A percentile compares a stretch with the other conserved stretches of the same genome.
Evolutionary conservation across 1,140 invertebrate species (phyloP).

Genomic region (Aphidius ervi): DNA sequence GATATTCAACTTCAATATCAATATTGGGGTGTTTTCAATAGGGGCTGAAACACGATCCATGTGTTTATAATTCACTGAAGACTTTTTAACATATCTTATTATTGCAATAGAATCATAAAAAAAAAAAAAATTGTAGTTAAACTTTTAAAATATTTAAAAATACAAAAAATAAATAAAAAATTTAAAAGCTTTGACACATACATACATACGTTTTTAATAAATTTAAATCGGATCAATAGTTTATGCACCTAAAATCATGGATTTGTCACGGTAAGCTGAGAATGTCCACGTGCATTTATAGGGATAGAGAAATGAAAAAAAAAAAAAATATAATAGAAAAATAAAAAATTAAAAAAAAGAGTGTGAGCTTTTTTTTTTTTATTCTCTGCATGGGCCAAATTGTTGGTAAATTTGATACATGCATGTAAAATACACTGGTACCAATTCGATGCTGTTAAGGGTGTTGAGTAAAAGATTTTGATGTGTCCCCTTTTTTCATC

Average conservation of each 20-base stretch:
- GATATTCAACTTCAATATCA: slow-evolving; percentile 45
- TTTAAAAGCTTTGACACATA: slow-evolving; percentile 29
- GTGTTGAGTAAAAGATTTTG: too few relatives aligned
- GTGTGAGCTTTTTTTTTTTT: too few relatives aligned
- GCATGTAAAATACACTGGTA: too few relatives aligned
- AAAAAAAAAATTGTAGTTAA: too few relatives aligned
- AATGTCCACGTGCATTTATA: slow-evolving; percentile 48
- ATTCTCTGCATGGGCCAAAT: too few relatives aligned
- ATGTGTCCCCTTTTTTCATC: slow-evolving; percentile 11
- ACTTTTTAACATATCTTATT: slow-evolving; percentile 1
- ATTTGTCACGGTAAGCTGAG: slow-evolving; percentile 54
- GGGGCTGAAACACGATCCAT: slow-evolving; percentile 14
- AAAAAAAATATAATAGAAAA: too few relatives aligned
- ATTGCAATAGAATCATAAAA: too few relatives aligned
- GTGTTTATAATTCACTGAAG: slow-evolving; percentile 4
- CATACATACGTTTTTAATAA: slow-evolving; percentile 50
- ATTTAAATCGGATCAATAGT: slow-evolving; percentile 52
- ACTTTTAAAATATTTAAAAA: not conserved
- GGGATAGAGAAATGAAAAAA: too few relatives aligned
- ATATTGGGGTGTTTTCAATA: slow-evolving; percentile 35
- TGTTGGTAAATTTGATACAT: too few relatives aligned
- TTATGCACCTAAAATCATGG: slow-evolving; percentile 53
- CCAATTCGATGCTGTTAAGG: too few relatives aligned
- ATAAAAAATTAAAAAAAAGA: too few relatives aligned
- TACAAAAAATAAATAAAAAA: not conserved